Conservation (phyloP, 2,888 invertebrate genomes). For the Heliconius erato region DNA sequence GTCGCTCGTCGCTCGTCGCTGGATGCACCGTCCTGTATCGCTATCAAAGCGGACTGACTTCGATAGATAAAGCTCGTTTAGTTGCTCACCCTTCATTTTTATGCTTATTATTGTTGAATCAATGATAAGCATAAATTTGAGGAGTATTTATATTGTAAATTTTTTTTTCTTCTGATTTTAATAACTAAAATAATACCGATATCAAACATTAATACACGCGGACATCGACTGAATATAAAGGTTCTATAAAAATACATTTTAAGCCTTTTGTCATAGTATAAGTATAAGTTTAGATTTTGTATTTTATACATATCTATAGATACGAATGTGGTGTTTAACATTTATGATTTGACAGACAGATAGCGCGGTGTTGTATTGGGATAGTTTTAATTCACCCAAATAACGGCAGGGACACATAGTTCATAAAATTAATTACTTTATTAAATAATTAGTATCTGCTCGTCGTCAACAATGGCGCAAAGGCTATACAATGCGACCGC, state of each 20-base stretch:
- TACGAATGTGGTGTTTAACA: background rate
- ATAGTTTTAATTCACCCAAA: background rate
- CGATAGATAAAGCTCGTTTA: background rate
- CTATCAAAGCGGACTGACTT: background rate
- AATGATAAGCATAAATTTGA: too few relatives aligned
- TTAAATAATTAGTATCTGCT: conserved; percentile 11
- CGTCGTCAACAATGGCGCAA: conserved; percentile 18
- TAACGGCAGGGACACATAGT: background rate
- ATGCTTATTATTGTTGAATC: background rate
- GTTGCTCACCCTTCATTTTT: background rate
- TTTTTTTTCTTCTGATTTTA: background rate
- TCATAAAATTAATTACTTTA: background rate
- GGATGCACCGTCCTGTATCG: background rate
- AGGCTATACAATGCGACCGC: conserved; percentile 14
- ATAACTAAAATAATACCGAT: background rate
- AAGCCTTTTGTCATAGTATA: background rate
- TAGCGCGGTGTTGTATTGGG: background rate
- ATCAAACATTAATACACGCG: background rate
- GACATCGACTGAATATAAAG: background rate
- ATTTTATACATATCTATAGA: background rate
- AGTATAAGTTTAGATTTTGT: background rate
- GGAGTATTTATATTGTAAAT: background rate
- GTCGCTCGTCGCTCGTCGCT: background rate
- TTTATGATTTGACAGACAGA: too few relatives aligned
- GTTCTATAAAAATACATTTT: background rate